phyloP scores from a whole-genome alignment of 2,888 invertebrate species.

The Eueremaeus valkanovi region DNA sequence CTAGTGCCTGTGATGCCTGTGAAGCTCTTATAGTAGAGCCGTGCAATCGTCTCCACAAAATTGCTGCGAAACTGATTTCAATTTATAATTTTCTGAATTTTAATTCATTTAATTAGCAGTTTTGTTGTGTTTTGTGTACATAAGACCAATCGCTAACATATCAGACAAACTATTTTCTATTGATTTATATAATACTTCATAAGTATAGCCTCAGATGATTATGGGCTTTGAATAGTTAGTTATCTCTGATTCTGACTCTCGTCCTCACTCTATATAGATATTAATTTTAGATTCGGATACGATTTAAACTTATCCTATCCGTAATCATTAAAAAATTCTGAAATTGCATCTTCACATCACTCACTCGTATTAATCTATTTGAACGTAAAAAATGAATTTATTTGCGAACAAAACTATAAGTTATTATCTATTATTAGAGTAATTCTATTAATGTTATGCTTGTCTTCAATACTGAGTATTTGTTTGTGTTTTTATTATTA shows the following conservation, averaged over 20 bases:
- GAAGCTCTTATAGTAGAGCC: background rate
- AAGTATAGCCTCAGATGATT: background rate
- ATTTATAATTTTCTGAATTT: slow-evolving; percentile 26
- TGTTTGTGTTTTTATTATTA: slow-evolving; percentile 29
- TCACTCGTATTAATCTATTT: background rate
- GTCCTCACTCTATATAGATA: background rate
- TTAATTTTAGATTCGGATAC: background rate
- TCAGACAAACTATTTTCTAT: slow-evolving; percentile 14
- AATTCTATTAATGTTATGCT: slow-evolving; percentile 17
- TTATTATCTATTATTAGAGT: background rate
- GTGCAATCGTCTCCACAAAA: slow-evolving; percentile 24
- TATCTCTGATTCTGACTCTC: too few relatives aligned
- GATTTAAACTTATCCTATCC: background rate
- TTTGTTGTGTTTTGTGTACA: slow-evolving; percentile 20
- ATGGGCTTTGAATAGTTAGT: slow-evolving; percentile 11
- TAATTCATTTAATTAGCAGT: slow-evolving; percentile 27
- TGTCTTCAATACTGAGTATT: background rate
- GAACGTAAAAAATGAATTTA: background rate
- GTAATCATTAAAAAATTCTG: background rate
- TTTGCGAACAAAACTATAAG: background rate
- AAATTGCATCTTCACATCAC: background rate
- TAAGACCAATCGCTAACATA: slow-evolving; percentile 27
- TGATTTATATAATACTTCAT: slow-evolving; percentile 17
- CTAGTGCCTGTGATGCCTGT: background rate
- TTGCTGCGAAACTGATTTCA: slow-evolving; percentile 25